Conservation (phyloP, 2,113 vertebrate genomes). For the Piliocolobus tephrosceles region DNA sequence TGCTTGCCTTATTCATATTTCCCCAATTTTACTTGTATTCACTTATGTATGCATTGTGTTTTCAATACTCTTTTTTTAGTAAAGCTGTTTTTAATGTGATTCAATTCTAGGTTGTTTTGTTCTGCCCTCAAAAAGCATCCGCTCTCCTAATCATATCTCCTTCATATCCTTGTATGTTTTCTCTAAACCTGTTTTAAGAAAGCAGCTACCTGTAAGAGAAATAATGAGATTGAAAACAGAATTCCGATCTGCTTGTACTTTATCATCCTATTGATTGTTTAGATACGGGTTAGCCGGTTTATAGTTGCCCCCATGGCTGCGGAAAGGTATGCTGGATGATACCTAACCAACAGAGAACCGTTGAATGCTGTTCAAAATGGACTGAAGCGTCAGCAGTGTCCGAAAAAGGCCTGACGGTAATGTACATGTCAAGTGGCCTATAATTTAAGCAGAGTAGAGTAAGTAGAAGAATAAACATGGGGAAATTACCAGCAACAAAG, state of each 20-base stretch:
- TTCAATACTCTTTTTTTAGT: neutral
- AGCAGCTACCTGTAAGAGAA: neutral
- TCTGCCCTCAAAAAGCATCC: neutral
- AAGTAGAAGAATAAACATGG: neutral
- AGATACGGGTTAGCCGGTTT: neutral
- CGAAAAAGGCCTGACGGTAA: neutral
- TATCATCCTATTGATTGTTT: neutral
- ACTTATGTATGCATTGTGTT: neutral
- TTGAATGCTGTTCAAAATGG: neutral
- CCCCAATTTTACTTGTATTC: neutral
- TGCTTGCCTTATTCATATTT: neutral
- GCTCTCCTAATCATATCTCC: neutral
- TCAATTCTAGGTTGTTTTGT: neutral
- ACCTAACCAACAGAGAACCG: neutral
- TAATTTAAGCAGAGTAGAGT: neutral
- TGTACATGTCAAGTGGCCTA: neutral
- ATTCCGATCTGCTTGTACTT: neutral
- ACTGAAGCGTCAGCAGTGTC: neutral
- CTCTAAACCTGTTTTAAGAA: neutral
- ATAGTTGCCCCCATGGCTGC: neutral
- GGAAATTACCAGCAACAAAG: neutral
- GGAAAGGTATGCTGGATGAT: neutral
- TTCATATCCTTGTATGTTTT: neutral
- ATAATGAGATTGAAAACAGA: neutral
- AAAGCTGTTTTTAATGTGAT: slow-evolving; percentile 5